Conservation (phyloP, 2,113 vertebrate genomes). For the Syngnathus typhle region DNA sequence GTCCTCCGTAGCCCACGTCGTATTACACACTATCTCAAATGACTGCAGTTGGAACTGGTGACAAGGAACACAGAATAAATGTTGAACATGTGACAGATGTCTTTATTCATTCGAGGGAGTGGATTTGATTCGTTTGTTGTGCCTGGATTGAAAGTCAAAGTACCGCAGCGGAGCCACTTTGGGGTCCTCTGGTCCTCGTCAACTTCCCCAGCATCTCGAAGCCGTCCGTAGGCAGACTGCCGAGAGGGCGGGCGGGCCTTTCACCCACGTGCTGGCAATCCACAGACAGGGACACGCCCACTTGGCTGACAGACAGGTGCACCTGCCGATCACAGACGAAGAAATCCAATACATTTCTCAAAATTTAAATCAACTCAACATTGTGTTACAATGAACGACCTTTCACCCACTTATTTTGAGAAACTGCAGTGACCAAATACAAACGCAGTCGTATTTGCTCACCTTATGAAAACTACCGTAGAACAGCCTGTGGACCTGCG, state of each 20-base stretch:
- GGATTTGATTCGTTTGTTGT: neutral
- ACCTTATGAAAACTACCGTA: constrained; percentile 97
- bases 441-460: neutral
- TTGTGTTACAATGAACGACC: neutral
- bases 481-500: constrained; percentile 84
- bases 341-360: neutral
- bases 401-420: neutral
- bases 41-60: constrained; percentile 85
- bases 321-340: constrained; percentile 68
- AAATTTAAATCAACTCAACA: neutral
- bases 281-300: constrained; percentile 78
- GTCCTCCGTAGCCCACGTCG: constrained; percentile 76
- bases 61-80: neutral
- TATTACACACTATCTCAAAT: constrained; percentile 83
- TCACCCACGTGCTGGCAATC: constrained; percentile 84
- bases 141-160: neutral
- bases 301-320: constrained; percentile 80
- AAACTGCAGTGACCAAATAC: neutral
- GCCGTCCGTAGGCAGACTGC: constrained; percentile 72
- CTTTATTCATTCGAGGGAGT: neutral
- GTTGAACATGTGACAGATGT: neutral
- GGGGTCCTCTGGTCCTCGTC: constrained; percentile 76
- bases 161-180: constrained; percentile 82
- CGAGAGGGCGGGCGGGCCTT: constrained; percentile 67
- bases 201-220: constrained; percentile 87